These are phyloP conservation scores for Hoplostethus atlanticus DNA, from an alignment of 2,797 vertebrate species.

Conservation along the genomic window DNA sequence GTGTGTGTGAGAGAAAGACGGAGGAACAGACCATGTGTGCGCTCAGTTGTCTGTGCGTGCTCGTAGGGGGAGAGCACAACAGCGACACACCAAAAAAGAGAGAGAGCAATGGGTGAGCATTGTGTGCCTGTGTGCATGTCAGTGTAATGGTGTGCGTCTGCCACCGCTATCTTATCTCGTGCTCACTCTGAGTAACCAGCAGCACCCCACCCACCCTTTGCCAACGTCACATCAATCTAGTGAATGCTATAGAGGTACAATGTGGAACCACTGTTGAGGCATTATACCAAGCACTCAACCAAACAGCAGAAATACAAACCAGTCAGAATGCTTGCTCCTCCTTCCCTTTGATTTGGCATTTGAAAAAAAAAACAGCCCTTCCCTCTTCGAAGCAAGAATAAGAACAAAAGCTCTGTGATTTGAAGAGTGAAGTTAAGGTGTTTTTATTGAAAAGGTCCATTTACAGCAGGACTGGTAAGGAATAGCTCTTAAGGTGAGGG, in stretches of 20 bases:
- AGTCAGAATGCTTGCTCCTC: constrained; percentile 22
- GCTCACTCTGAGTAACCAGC: constrained; percentile 49
- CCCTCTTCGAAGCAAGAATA: constrained; percentile 18
- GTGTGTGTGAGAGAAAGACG: constrained; percentile 2
- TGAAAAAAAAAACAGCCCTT: constrained; percentile 10
- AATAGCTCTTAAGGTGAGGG: constrained; percentile 6
- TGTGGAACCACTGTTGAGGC: constrained; percentile 62
- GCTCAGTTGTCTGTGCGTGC: not conserved
- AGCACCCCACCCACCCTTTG: constrained; percentile 25
- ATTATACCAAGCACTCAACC: constrained; percentile 43
- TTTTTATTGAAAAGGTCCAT: constrained; percentile 29
- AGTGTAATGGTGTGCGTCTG: constrained; percentile 36
- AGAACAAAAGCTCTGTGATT: constrained; percentile 16
- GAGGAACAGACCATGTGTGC: not conserved
- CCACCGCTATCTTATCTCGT: constrained; percentile 43
- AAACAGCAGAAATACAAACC: constrained; percentile 41
- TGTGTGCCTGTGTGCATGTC: constrained; percentile 32
- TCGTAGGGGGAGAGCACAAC: constrained; percentile 16
- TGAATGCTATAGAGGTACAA: constrained; percentile 53
- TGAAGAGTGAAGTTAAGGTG: no score
- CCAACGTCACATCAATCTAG: constrained; percentile 57
- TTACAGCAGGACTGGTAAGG: constrained; percentile 27
- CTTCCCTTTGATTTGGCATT: constrained; percentile 24
- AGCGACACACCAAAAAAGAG: not conserved
- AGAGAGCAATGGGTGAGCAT: constrained; percentile 24